Conservation (phyloP, 1,140 invertebrate species). For the Ridgeia piscesae region DNA sequence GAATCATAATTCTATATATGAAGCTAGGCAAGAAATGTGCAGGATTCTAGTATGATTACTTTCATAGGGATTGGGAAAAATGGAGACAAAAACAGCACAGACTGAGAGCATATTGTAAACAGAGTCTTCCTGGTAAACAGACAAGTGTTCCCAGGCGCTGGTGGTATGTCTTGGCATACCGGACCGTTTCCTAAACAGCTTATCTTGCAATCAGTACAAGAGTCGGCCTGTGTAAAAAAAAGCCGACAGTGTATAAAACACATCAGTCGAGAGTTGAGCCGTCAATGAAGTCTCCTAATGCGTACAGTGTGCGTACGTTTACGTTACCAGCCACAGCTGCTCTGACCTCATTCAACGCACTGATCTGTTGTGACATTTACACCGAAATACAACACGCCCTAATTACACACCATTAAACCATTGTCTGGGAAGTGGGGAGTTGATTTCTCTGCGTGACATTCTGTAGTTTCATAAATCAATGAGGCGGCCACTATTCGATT, state of each 20-base stretch:
- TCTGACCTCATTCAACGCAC: neutral
- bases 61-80: neutral
- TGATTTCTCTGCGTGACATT: neutral
- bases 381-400: neutral
- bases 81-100: neutral
- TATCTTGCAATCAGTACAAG: neutral
- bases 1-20: neutral
- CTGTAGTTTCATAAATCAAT: conserved; percentile 1
- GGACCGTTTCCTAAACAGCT: neutral
- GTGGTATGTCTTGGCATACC: neutral
- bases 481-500: neutral
- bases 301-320: neutral
- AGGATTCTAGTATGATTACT: neutral
- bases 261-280: neutral
- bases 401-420: neutral
- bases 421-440: neutral
- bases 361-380: neutral
- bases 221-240: neutral
- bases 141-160: neutral
- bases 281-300: neutral
- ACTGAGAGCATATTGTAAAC: neutral
- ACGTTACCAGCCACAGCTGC: neutral
- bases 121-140: neutral
- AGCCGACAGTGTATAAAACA: neutral
- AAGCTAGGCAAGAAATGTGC: neutral